A percentile compares a stretch with the other conserved stretches of the same genome.
These are phyloP conservation scores for Isoperla grammatica DNA, from an alignment of 2,888 invertebrate genomes.

Conservation along the genomic window DNA sequence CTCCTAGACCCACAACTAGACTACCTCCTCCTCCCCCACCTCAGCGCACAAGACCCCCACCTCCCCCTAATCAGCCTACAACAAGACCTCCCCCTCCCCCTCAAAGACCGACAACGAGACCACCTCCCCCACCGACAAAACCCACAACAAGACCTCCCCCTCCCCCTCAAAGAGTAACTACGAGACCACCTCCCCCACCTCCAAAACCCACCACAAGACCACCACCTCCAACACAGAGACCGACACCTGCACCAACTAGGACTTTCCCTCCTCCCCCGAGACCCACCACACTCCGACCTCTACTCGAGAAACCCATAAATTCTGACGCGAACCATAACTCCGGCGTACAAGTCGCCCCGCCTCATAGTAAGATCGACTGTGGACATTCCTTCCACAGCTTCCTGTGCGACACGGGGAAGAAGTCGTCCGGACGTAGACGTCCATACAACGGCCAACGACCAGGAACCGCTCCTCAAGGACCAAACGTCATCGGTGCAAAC, in stretches of 20 bases:
- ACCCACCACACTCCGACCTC: conserved; percentile 25
- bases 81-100: conserved; percentile 21
- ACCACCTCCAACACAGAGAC: not conserved
- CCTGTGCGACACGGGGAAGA: conserved; percentile 13
- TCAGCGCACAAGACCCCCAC: conserved; percentile 24
- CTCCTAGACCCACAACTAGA: conserved; percentile 15
- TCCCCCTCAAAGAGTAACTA: no score
- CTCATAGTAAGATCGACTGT: not conserved
- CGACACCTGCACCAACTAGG: not conserved
- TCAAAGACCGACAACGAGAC: not conserved
- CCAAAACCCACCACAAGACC: conserved; percentile 30
- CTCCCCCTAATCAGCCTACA: no score
- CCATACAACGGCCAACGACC: not conserved
- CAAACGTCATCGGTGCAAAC: conserved; percentile 30
- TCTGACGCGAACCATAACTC: no score
- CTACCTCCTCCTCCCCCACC: conserved; percentile 21
- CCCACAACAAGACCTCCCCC: conserved; percentile 12
- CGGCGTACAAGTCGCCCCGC: no score
- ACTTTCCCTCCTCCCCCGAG: conserved; percentile 27
- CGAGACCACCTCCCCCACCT: conserved; percentile 23
- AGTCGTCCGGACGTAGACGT: conserved; percentile 8
- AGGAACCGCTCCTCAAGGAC: not conserved
- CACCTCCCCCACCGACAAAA: conserved; percentile 27
- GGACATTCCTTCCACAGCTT: conserved; percentile 26
- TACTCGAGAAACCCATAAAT: not conserved